These are phyloP conservation scores for Eupleurogrammus muticus DNA, from an alignment of 2,797 vertebrate species.

Conservation along the genomic window DNA sequence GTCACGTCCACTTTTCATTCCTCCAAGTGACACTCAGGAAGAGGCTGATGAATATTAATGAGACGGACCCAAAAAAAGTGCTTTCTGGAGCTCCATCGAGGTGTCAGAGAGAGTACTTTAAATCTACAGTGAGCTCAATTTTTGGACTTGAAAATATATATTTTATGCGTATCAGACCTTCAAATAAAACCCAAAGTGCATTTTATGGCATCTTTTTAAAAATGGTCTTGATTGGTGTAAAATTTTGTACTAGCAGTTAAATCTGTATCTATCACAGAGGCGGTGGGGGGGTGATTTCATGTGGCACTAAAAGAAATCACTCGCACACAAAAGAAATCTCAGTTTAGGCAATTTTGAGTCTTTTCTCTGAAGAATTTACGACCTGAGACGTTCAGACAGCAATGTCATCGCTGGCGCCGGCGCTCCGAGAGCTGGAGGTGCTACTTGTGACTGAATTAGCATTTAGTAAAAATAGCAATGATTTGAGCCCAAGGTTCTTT, in stretches of 20 bases:
- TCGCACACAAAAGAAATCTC: background rate
- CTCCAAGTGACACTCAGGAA: no score
- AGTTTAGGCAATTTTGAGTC: conserved; percentile 7
- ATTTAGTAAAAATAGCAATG: conserved; percentile 48
- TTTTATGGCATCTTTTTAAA: no score
- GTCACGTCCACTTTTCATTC: no score
- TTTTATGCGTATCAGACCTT: no score
- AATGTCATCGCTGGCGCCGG: background rate
- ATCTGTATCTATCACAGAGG: background rate
- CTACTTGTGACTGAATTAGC: conserved; percentile 34
- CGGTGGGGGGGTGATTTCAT: background rate
- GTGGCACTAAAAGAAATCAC: background rate
- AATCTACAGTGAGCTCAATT: no score
- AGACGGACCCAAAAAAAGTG: no score
- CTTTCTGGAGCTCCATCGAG: no score
- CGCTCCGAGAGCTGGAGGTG: conserved; percentile 33
- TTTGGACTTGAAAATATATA: no score
- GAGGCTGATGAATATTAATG: no score
- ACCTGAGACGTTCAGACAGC: conserved; percentile 15
- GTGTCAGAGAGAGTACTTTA: no score
- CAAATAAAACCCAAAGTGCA: no score
- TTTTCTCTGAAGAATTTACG: conserved; percentile 14
- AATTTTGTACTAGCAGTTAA: background rate
- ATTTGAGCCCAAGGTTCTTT: conserved; percentile 18
- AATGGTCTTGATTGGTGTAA: no score